Conservation (phyloP, 2,113 vertebrate species). For the Phylloscopus trochilus region DNA sequence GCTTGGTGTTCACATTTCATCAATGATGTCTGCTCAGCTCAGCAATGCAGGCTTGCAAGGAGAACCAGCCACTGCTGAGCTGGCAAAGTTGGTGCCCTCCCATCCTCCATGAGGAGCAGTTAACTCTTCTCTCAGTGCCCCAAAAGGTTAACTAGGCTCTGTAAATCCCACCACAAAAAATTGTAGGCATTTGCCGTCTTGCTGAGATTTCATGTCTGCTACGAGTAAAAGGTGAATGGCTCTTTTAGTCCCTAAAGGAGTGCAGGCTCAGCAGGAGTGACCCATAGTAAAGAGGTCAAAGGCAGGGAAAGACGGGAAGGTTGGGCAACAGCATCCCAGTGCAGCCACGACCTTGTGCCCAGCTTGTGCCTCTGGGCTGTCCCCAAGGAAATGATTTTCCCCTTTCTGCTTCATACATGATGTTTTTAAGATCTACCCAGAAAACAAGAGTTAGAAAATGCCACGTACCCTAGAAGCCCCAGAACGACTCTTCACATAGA, state of each 20-base stretch:
- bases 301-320: neutral
- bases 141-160: neutral
- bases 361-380: neutral
- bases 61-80: conserved; percentile 20
- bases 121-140: neutral
- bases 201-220: neutral
- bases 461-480: neutral
- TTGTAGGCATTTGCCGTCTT: neutral
- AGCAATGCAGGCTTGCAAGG: conserved; percentile 15
- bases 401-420: fast-evolving
- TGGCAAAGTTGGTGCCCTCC: conserved; percentile 27
- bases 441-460: neutral
- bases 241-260: neutral
- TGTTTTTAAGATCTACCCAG: neutral
- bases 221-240: neutral
- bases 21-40: neutral
- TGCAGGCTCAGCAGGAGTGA: neutral
- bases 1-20: neutral
- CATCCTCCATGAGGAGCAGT: neutral
- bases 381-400: neutral
- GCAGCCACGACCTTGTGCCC: neutral
- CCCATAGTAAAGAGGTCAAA: neutral
- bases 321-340: neutral
- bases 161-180: conserved; percentile 11
- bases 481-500: neutral